phyloP scores from a whole-genome alignment of 2,113 vertebrate genomes.

The Psilopogon haemacephalus region DNA sequence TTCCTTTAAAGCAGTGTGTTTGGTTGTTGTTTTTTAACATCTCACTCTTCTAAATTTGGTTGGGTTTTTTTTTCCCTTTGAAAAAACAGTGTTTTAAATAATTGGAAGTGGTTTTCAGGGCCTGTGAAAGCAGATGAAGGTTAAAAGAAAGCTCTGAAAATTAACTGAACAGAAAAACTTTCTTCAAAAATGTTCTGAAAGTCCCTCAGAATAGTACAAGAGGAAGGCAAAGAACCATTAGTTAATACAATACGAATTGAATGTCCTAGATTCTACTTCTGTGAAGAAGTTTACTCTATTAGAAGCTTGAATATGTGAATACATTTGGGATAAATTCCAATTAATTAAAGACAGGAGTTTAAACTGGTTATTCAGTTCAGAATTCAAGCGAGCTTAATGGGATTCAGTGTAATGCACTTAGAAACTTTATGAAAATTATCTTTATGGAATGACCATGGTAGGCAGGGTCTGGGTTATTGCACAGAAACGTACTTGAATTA shows the following conservation, averaged over 20 bases:
- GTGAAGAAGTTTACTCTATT: not conserved
- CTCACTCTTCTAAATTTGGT: not conserved
- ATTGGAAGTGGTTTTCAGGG: not conserved
- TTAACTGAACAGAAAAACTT: not conserved
- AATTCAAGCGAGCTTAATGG: constrained; percentile 28
- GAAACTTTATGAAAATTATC: constrained; percentile 13
- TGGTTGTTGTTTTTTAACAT: not conserved
- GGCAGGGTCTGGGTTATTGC: constrained; percentile 6
- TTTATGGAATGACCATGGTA: not conserved
- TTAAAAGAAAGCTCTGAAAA: not conserved
- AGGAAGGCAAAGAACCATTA: not conserved
- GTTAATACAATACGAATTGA: not conserved
- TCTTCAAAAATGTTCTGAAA: not conserved
- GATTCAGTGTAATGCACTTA: constrained; percentile 20
- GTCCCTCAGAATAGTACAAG: not conserved
- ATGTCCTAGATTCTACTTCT: not conserved
- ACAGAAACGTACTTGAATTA: constrained; percentile 1
- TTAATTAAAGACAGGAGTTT: constrained; percentile 27
- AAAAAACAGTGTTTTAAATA: not conserved
- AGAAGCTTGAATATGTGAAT: not conserved
- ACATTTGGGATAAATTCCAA: constrained; percentile 16
- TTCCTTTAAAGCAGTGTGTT: not conserved
- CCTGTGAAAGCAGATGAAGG: not conserved
- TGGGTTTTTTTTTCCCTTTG: not conserved
- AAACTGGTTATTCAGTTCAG: not conserved